phyloP scores from a whole-genome alignment of 1,140 invertebrate species.

The Leucophenga varia region DNA sequence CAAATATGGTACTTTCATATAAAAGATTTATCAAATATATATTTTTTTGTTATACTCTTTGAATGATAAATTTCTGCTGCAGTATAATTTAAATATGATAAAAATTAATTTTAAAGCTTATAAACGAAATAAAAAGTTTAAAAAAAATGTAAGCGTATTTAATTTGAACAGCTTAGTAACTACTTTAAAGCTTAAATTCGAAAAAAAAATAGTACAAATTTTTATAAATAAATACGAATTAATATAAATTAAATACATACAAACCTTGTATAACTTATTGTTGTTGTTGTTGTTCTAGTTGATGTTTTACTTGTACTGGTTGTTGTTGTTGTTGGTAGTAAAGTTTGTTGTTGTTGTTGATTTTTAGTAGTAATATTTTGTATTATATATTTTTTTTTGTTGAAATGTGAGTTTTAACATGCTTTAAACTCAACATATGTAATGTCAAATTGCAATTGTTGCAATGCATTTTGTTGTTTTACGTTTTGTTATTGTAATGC shows the following conservation, averaged over 20 bases:
- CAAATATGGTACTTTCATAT: too few relatives aligned
- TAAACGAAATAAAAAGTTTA: too few relatives aligned
- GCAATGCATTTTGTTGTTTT: constrained; percentile 14
- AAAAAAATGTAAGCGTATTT: too few relatives aligned
- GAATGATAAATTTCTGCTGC: too few relatives aligned
- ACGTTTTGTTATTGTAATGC: constrained; percentile 13
- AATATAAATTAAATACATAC: too few relatives aligned
- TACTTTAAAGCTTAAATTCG: constrained; percentile 12
- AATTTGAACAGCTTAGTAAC: too few relatives aligned
- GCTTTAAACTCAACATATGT: constrained; percentile 43
- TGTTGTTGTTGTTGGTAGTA: constrained; percentile 13
- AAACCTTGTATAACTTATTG: background rate
- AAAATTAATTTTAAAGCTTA: too few relatives aligned
- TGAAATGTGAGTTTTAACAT: constrained; percentile 41
- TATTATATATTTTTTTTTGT: constrained; percentile 16
- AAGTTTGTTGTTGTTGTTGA: constrained; percentile 24
- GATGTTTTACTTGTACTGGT: constrained; percentile 3
- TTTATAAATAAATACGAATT: too few relatives aligned
- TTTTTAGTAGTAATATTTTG: constrained; percentile 30
- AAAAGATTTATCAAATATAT: too few relatives aligned
- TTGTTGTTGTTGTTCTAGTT: constrained; percentile 11
- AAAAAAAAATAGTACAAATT: background rate
- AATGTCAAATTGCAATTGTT: constrained; percentile 17
- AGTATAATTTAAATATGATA: too few relatives aligned
- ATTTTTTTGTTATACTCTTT: too few relatives aligned